A percentile compares a stretch with the other conserved stretches of the same genome.
These are phyloP conservation scores for Zosterops lateralis DNA, from an alignment of 2,113 vertebrate species.

Conservation along the genomic window DNA sequence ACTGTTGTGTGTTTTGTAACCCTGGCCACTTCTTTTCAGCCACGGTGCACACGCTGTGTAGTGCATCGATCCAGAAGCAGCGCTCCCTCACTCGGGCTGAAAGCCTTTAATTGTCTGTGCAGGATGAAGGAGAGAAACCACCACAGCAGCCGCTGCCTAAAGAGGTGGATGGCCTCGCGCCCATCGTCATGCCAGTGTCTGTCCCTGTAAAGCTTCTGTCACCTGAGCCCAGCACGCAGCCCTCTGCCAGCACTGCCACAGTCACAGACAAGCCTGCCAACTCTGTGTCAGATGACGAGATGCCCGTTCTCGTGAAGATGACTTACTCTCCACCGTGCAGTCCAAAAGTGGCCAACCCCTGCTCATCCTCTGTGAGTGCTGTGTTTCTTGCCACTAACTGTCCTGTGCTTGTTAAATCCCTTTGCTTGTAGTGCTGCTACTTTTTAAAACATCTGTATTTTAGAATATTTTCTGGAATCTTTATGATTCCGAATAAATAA, in stretches of 20 bases:
- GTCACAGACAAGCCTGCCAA: constrained; percentile 79
- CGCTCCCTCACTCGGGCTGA: constrained; percentile 68
- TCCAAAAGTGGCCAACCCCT: constrained; percentile 75
- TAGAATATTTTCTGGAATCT: not conserved
- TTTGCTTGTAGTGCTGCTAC: constrained; percentile 69
- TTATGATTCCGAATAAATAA: not conserved
- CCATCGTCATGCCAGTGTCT: constrained; percentile 90
- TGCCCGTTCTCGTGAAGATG: constrained; percentile 85
- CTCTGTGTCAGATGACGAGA: constrained; percentile 82
- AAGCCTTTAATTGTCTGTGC: constrained; percentile 83
- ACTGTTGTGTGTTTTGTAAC: not conserved
- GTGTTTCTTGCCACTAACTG: constrained; percentile 67
- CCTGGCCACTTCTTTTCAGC: constrained; percentile 33
- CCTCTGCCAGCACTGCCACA: constrained; percentile 72
- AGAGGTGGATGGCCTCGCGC: constrained; percentile 77
- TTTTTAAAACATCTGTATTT: not conserved
- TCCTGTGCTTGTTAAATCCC: constrained; percentile 70
- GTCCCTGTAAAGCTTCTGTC: constrained; percentile 86
- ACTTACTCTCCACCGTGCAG: constrained; percentile 79
- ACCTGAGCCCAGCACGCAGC: constrained; percentile 76
- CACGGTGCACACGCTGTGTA: not conserved
- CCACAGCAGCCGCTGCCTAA: constrained; percentile 71
- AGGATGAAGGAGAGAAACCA: constrained; percentile 83
- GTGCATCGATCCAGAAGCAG: not conserved
- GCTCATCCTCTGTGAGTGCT: constrained; percentile 85